phyloP scores from a whole-genome alignment of 2,113 vertebrate genomes.

The Gobio gobio region DNA sequence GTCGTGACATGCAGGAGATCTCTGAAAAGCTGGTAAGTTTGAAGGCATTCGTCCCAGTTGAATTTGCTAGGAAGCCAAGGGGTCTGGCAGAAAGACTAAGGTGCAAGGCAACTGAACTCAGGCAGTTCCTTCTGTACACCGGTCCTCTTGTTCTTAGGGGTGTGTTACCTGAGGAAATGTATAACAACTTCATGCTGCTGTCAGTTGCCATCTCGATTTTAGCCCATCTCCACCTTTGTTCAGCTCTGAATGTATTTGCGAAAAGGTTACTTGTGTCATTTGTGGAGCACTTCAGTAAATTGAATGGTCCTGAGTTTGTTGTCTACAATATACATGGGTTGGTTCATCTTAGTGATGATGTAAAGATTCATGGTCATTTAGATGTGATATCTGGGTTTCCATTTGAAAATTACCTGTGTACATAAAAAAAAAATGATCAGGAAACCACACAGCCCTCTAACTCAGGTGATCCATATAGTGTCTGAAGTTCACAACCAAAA shows the following conservation, averaged over 20 bases:
- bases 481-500: constrained; percentile 10
- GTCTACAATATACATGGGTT: constrained; percentile 8
- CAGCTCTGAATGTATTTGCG: constrained; percentile 7
- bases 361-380: constrained; percentile 15
- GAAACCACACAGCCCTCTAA: constrained; percentile 13
- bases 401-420: constrained; percentile 16
- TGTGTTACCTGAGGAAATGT: constrained; percentile 25
- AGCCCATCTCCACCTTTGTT: constrained; percentile 28
- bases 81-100: constrained; percentile 29
- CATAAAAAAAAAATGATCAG: not conserved
- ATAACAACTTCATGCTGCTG: constrained; percentile 46
- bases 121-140: constrained; percentile 47
- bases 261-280: constrained; percentile 38
- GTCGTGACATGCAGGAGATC: not conserved
- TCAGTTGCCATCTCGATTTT: constrained; percentile 47
- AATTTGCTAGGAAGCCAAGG: constrained; percentile 37
- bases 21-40: constrained; percentile 11
- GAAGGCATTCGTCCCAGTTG: constrained; percentile 15
- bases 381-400: constrained; percentile 10
- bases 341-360: not conserved
- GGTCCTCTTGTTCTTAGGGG: constrained; percentile 41
- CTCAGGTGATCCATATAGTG: constrained; percentile 11
- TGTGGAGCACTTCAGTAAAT: not conserved
- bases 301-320: constrained; percentile 7
- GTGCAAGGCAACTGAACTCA: constrained; percentile 50